Evolutionary conservation across 1,140 invertebrate genomes (phyloP), one percentile per base, ranked within the genome.

Genomic region (Himalopsyche phryganea): DNA sequence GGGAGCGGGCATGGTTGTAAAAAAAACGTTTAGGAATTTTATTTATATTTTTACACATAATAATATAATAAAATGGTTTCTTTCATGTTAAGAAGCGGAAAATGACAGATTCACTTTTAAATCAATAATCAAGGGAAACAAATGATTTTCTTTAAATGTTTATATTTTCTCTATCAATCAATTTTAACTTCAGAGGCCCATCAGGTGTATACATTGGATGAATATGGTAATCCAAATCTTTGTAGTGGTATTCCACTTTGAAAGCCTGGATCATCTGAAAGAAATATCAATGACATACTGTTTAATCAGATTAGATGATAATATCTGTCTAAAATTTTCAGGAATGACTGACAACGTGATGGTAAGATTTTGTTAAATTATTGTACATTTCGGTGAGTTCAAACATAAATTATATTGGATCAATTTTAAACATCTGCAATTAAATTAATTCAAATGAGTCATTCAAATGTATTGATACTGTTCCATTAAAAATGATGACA

Each of bases 191-290:
- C n/a, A 86, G 62, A 0, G 86, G 85, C 61, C 85, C 86, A 63
- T 87, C 81, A 1, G 87, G 87, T 4, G 85, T 86, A 63, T 88
- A 89, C 82, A 90, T 88, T 0, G 86, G 85, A 70, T 87, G 82
- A 18, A 87, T 80, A 58, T 83, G 78, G 67, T 88, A 89, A 7
- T 86, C 81, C 57, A 90, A 68, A 28, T 80, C 78, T 28, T 81
- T 71, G 47, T 86, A 71, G 56, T 84, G 77, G 66, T 87, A 89
- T 61, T 86, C 82, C 58, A 90, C 69, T 65, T 79, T 79, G 65
- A 81, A 90, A 2, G 74, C 74, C 63, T 83, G 80, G n/a, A 89
- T 68, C 66, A 89, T 83, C 87, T 88, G 74, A 58, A 82, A 82
- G 56, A 14, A 38, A 50, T 36, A 6, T 3, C 13, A 49, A 49